Conservation (phyloP, 2,888 invertebrate species). For the Ischnura elegans region DNA sequence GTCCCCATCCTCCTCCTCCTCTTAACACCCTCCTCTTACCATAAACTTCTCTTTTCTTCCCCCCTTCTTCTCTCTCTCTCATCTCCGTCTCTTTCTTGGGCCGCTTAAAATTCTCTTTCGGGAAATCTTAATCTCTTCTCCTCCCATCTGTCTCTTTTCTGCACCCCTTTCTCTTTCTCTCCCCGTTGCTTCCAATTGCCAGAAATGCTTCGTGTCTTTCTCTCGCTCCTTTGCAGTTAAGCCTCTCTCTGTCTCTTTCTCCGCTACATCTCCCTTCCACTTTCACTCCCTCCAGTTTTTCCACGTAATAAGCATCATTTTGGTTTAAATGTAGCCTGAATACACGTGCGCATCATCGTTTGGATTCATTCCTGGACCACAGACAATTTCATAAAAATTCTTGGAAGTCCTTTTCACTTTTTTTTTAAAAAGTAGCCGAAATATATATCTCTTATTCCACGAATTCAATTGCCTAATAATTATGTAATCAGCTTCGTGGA, state of each 20-base stretch:
- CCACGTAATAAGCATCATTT: slow-evolving; percentile 19
- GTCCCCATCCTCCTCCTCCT: not conserved
- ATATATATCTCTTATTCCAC: too few relatives aligned
- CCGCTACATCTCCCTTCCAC: not conserved
- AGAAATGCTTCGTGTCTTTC: not conserved
- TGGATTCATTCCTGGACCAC: not conserved
- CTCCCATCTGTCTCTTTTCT: not conserved
- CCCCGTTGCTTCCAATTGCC: too few relatives aligned
- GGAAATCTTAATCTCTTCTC: not conserved
- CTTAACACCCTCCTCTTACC: not conserved
- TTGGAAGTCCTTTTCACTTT: too few relatives aligned
- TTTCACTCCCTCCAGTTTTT: not conserved
- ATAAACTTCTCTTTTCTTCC: not conserved
- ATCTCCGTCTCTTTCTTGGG: not conserved
- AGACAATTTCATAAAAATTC: too few relatives aligned
- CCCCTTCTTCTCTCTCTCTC: not conserved
- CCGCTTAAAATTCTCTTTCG: not conserved
- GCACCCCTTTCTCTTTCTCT: not conserved
- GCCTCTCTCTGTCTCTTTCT: too few relatives aligned
- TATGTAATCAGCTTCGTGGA: too few relatives aligned
- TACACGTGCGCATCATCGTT: not conserved
- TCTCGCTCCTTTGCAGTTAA: not conserved
- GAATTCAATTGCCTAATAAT: too few relatives aligned
- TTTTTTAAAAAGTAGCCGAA: too few relatives aligned
- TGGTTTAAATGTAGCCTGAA: not conserved